phyloP scores from a whole-genome alignment of 2,888 invertebrate species.

The Volucella zonaria region DNA sequence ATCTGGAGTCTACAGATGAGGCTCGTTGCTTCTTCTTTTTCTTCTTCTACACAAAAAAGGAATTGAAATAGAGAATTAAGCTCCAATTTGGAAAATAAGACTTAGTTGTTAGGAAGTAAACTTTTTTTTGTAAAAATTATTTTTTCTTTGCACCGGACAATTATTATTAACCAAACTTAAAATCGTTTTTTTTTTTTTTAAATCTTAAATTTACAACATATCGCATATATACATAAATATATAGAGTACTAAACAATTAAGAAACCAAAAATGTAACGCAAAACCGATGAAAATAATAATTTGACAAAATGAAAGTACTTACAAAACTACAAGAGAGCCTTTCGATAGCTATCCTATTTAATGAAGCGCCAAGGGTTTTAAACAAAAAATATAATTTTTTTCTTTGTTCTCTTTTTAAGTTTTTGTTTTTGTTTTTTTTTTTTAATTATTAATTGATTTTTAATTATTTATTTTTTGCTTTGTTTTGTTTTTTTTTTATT shows the following conservation, averaged over 20 bases:
- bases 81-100: constrained; percentile 26
- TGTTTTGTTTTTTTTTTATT: constrained; percentile 59
- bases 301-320: constrained; percentile 82
- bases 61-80: constrained; percentile 76
- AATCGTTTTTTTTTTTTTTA: constrained; percentile 30
- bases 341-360: constrained; percentile 83
- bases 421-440: constrained; percentile 70
- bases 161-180: constrained; percentile 19
- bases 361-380: constrained; percentile 84
- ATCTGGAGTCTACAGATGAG: constrained; percentile 84
- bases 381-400: constrained; percentile 90
- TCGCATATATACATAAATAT: constrained; percentile 45
- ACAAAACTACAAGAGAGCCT: constrained; percentile 83
- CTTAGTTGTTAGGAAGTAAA: constrained; percentile 31
- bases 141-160: constrained; percentile 68
- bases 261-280: constrained; percentile 77
- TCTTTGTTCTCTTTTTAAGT: constrained; percentile 82
- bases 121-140: constrained; percentile 45
- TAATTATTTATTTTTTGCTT: constrained; percentile 55
- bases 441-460: not conserved
- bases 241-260: constrained; percentile 64
- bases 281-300: constrained; percentile 73
- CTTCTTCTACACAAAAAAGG: constrained; percentile 77
- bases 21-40: constrained; percentile 85
- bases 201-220: constrained; percentile 47